Evolutionary conservation across 2,113 vertebrate species (phyloP).

Genomic region (Mesembrinibis cayennensis): DNA sequence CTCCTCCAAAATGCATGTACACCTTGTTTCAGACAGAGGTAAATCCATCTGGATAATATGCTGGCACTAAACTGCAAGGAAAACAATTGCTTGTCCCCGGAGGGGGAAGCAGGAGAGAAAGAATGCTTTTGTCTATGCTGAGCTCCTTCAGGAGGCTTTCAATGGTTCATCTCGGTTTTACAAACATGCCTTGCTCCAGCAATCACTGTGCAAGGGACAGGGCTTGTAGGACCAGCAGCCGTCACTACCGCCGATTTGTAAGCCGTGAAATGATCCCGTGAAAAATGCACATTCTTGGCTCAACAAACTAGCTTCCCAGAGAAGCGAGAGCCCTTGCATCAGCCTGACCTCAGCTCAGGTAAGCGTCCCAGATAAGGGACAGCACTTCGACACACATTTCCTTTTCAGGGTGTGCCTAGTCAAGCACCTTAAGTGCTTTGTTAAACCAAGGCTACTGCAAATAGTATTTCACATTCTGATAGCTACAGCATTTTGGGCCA

Average conservation of each 20-base stretch:
- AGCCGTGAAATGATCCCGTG: not conserved
- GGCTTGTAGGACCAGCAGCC: not conserved
- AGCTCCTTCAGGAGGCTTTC: conserved; percentile 57
- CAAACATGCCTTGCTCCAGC: conserved; percentile 9
- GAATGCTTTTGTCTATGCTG: conserved; percentile 69
- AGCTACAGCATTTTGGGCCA: not conserved
- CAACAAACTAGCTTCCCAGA: not conserved
- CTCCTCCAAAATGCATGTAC: conserved; percentile 60
- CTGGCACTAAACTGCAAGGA: conserved; percentile 61
- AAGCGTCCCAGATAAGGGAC: conserved; percentile 52
- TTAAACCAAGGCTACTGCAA: conserved; percentile 44
- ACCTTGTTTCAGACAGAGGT: conserved; percentile 73
- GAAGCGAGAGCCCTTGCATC: not conserved
- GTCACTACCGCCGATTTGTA: not conserved
- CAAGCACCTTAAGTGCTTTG: conserved; percentile 44
- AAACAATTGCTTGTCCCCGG: conserved; percentile 70
- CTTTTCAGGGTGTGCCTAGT: conserved; percentile 56
- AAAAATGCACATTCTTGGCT: not conserved
- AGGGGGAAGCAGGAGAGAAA: conserved; percentile 62
- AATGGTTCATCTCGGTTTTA: conserved; percentile 36
- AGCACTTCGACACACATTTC: conserved; percentile 42
- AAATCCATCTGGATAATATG: conserved; percentile 73
- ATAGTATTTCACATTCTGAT: conserved; percentile 27
- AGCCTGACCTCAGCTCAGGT: conserved; percentile 61
- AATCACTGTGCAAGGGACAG: not conserved